phyloP scores from a whole-genome alignment of 2,888 invertebrate species.

The Apodemia zela region DNA sequence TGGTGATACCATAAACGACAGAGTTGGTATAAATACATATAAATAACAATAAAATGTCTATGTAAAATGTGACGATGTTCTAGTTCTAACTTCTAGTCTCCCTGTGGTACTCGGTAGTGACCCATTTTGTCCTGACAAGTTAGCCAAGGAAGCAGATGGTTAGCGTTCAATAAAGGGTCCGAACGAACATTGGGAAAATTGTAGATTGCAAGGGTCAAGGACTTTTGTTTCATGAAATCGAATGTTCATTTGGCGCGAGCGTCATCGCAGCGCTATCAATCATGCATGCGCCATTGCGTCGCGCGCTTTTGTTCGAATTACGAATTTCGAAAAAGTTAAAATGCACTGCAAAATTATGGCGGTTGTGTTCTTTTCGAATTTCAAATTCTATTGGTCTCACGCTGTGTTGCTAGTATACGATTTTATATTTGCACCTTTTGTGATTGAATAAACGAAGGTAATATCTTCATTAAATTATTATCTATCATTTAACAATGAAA shows the following conservation, averaged over 20 bases:
- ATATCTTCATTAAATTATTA: not conserved
- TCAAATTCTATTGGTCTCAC: conserved; percentile 52
- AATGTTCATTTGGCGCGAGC: conserved; percentile 51
- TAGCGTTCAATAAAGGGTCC: not conserved
- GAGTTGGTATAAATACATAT: no score
- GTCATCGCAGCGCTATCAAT: conserved; percentile 74
- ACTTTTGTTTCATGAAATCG: conserved; percentile 58
- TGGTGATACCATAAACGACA: no score
- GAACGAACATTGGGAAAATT: conserved; percentile 26
- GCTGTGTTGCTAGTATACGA: conserved; percentile 43
- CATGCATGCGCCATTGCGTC: conserved; percentile 77
- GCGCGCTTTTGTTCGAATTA: conserved; percentile 75
- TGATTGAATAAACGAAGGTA: not conserved
- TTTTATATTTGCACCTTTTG: conserved; percentile 7
- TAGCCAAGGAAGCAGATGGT: not conserved
- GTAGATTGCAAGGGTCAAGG: conserved; percentile 62
- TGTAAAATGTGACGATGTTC: no score
- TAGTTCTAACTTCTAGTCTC: not conserved
- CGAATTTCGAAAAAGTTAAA: conserved; percentile 74
- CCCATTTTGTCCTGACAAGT: not conserved
- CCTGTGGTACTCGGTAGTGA: no score
- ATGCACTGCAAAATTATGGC: conserved; percentile 64
- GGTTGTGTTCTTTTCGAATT: conserved; percentile 65
- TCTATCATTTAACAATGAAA: no score
- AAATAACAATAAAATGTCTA: no score